phyloP scores from a whole-genome alignment of 2,113 vertebrate species.

The Triplophysa tibetana region DNA sequence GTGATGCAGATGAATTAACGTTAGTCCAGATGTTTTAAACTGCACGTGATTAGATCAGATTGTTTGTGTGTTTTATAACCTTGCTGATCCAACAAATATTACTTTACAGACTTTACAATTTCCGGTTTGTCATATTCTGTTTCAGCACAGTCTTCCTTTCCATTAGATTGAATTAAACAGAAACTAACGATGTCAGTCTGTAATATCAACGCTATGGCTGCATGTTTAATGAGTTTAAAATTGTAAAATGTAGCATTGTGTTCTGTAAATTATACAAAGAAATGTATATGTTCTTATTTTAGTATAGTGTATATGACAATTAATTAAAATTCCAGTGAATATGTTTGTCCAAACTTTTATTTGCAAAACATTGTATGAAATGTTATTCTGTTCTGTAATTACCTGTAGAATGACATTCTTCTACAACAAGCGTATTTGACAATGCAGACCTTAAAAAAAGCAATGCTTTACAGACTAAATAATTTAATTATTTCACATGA shows the following conservation, averaged over 20 bases:
- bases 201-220: not conserved
- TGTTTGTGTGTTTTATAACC: too few relatives aligned
- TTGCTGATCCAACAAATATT: not conserved
- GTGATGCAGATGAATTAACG: constrained; percentile 14
- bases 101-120: too few relatives aligned
- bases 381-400: constrained; percentile 6
- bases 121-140: not conserved
- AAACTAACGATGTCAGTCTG: not conserved
- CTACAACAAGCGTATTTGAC: not conserved
- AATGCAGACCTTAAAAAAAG: constrained; percentile 5
- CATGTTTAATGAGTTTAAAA: not conserved
- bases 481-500: constrained; percentile 44
- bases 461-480: not conserved
- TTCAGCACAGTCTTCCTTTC: not conserved
- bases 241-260: not conserved
- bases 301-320: not conserved
- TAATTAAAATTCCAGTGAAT: not conserved
- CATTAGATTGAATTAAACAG: not conserved
- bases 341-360: not conserved
- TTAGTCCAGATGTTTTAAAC: not conserved
- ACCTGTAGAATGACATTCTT: not conserved
- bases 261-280: not conserved
- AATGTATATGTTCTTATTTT: not conserved
- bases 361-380: not conserved
- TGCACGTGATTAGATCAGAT: not conserved